Evolutionary conservation across 2,113 vertebrate genomes (phyloP).

Genomic region (Probosciger aterrimus): DNA sequence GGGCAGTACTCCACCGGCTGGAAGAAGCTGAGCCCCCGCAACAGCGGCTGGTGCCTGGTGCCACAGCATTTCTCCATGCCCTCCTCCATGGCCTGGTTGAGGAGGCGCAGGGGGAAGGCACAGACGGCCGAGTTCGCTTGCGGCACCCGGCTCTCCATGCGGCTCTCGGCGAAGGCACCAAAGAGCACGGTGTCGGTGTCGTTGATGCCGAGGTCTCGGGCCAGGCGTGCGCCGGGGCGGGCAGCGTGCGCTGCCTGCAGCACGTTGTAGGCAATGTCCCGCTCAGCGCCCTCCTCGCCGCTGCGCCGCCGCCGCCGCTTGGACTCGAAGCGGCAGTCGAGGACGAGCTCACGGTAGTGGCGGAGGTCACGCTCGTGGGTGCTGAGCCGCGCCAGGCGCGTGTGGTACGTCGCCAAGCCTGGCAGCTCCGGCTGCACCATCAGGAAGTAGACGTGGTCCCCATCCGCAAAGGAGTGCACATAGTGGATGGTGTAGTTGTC

Average conservation of each 20-base stretch:
- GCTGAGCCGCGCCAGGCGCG: conserved; percentile 81
- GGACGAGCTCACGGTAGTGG: conserved; percentile 85
- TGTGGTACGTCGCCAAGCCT: conserved; percentile 68
- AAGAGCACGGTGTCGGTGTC: conserved; percentile 83
- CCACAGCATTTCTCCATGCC: conserved; percentile 86
- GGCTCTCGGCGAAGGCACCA: conserved; percentile 79
- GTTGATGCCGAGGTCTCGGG: conserved; percentile 77
- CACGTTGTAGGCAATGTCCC: conserved; percentile 79
- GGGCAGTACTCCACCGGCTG: conserved; percentile 85
- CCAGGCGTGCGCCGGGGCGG: conserved; percentile 78
- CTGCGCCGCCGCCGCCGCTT: conserved; percentile 79
- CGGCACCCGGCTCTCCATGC: conserved; percentile 9
- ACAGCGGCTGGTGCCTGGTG: conserved; percentile 57
- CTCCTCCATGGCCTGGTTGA: conserved; percentile 80
- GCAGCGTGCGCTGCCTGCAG: conserved; percentile 87
- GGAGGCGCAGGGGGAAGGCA: conserved; percentile 82
- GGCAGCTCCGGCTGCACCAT: conserved; percentile 82
- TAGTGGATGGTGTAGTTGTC: conserved; percentile 85
- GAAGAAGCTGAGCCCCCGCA: conserved; percentile 86
- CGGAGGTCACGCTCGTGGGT: conserved; percentile 74
- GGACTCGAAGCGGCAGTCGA: conserved; percentile 86
- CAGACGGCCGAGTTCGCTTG: conserved; percentile 83
- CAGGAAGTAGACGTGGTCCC: conserved; percentile 88
- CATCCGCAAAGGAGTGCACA: conserved; percentile 81
- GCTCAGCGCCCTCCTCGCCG: neutral